Base-by-base conservation (phyloP, 2,113 vertebrate genomes). In the Grallaria varia region DNA sequence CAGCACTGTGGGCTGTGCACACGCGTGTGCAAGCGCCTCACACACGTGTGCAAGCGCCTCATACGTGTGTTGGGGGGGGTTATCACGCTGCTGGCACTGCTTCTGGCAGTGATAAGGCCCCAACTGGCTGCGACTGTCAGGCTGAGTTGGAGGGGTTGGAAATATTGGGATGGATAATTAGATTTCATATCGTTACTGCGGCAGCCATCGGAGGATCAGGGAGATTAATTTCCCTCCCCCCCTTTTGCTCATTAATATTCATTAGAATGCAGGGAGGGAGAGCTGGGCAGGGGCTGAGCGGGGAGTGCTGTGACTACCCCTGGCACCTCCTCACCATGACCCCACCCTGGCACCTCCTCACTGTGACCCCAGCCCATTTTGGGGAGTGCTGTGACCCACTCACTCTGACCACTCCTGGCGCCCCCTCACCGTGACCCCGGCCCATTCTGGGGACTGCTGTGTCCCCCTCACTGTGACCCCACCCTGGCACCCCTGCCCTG, bases 141-240 rank as follows among this genome's bases (percentile, higher is more conserved):
- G 89, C 98, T 90, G 97, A 92, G 95, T 97, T 91, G 94, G 97
- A 98, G 97, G 98, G 98, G 95, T 97, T 98, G 97, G 98, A 97
- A 99, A 99, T 99, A 99, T 99, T 98, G 99, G 99, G 98, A 98
- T 96, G 98, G 98, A 99, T 99, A 99, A 99, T 99, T 99, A 99
- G 99, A 99, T 99, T 99, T 98, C 98, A 98, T 99, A 99, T 99
- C 99, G 97, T 99, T 97, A 98, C 98, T 78, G 96, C 98, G 69
- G 98, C 98, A 98, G 99, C 99, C 98, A 98, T 98, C 98, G n/a
- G 93, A 98, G 99, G 98, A 99, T 99, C 99, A 98, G 98, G 98
- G 98, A 99, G 99, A 99, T 99, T 99, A 99, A 99, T 99, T 98
- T 97, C 90, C 42, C n/a, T n/a, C 47, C 62, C 60, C 77, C 44